Evolutionary conservation across 1,140 invertebrate genomes (phyloP).

Genomic region (Heterodera schachtii): DNA sequence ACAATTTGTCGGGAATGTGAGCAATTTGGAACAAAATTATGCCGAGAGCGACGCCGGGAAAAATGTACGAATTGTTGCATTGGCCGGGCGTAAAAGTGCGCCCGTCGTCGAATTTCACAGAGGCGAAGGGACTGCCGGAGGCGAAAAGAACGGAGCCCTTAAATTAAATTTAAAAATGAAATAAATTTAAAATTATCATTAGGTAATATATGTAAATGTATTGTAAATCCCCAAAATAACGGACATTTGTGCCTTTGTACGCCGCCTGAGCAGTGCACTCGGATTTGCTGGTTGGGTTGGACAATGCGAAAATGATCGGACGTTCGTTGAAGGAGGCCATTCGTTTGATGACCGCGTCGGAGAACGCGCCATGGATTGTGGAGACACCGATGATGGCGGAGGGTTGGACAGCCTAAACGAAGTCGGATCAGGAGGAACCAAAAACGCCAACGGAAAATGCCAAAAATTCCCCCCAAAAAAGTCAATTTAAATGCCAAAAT

Average conservation of each 20-base stretch:
- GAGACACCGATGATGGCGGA: constrained; percentile 77
- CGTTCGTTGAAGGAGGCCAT: constrained; percentile 84
- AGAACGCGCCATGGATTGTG: constrained; percentile 87
- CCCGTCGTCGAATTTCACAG: constrained; percentile 75
- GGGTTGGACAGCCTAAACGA: constrained; percentile 74
- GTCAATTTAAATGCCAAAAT: too few relatives aligned
- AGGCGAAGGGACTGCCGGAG: constrained; percentile 86
- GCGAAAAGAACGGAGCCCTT: constrained; percentile 86
- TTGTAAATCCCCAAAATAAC: constrained; percentile 30
- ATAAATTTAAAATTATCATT: too few relatives aligned
- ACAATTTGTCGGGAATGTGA: constrained; percentile 85
- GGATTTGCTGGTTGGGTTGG: constrained; percentile 91
- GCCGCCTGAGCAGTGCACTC: constrained; percentile 93
- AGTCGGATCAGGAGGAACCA: too few relatives aligned
- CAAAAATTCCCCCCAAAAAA: too few relatives aligned
- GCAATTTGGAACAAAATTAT: constrained; percentile 79
- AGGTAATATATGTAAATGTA: too few relatives aligned
- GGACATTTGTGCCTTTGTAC: constrained; percentile 80
- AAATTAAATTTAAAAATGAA: too few relatives aligned
- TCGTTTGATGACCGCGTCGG: constrained; percentile 78
- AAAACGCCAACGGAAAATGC: too few relatives aligned
- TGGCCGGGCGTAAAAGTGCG: constrained; percentile 85
- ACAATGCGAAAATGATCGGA: constrained; percentile 90
- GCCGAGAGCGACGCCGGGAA: constrained; percentile 87
- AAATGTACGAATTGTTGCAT: constrained; percentile 95